Evolutionary conservation across 2,797 vertebrate species (phyloP).

Genomic region (Enteromius argenteus): DNA sequence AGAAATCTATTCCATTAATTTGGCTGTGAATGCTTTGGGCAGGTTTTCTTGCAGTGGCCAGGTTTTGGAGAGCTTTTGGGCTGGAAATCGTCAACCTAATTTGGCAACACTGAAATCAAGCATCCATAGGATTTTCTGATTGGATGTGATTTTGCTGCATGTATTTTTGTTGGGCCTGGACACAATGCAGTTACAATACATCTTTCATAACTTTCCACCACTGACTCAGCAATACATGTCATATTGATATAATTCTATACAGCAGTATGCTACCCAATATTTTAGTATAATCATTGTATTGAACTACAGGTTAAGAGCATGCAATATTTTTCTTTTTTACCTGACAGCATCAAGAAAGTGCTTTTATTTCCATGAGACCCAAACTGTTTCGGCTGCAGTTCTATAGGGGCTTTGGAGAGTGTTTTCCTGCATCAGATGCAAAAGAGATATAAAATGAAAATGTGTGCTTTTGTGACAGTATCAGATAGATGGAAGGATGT

Average conservation of each 20-base stretch:
- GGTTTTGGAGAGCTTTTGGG: background rate
- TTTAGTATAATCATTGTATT: background rate
- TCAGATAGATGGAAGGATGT: background rate
- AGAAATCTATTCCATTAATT: background rate
- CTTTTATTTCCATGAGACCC: constrained; percentile 24
- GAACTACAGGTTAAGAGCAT: background rate
- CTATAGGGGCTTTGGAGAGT: background rate
- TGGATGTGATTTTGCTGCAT: background rate
- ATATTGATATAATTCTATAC: background rate
- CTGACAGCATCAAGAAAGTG: constrained; percentile 10
- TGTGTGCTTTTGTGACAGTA: background rate
- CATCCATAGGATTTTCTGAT: background rate
- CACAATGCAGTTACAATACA: background rate
- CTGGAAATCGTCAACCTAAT: background rate
- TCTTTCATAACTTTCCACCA: background rate
- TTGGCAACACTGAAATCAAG: background rate
- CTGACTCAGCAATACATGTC: background rate
- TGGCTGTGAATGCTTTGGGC: background rate
- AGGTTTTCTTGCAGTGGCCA: too few species aligned
- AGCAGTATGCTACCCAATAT: background rate
- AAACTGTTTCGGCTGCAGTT: constrained; percentile 33
- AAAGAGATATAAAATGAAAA: constrained; percentile 37
- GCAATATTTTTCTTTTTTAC: background rate
- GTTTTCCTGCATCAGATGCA: constrained; percentile 41
- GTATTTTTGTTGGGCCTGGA: background rate